phyloP scores from a whole-genome alignment of 1,140 invertebrate species.

The Hyles euphorbiae region DNA sequence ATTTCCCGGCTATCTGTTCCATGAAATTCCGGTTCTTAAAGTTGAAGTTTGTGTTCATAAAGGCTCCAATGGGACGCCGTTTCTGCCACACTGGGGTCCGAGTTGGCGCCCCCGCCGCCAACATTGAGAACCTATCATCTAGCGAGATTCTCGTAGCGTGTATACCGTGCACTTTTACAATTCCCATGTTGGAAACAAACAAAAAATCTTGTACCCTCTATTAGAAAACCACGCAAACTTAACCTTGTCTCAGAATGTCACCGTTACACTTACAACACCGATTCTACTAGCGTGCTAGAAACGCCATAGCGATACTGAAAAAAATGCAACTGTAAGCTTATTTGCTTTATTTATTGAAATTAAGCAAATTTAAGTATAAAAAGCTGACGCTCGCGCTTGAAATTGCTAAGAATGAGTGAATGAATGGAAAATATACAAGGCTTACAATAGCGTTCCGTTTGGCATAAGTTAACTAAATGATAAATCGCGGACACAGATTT shows the following conservation, averaged over 20 bases:
- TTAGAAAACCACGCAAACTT: neutral
- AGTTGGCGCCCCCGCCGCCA: slow-evolving; percentile 30
- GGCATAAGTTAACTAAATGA: neutral
- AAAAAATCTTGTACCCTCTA: neutral
- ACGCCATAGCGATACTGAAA: too few relatives aligned
- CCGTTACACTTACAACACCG: neutral
- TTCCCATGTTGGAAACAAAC: slow-evolving; percentile 38
- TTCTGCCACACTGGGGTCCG: slow-evolving; percentile 16
- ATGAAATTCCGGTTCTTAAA: slow-evolving; percentile 32
- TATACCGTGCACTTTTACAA: slow-evolving; percentile 54
- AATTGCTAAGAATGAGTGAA: slow-evolving; percentile 2
- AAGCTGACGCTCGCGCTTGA: slow-evolving; percentile 2
- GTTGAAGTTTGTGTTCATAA: slow-evolving; percentile 27
- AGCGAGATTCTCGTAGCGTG: slow-evolving; percentile 47
- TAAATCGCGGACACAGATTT: too few relatives aligned
- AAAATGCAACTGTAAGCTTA: too few relatives aligned
- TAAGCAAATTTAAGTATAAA: neutral
- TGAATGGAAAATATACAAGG: neutral
- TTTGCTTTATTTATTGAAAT: too few relatives aligned
- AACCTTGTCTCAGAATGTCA: neutral
- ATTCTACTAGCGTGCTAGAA: too few relatives aligned
- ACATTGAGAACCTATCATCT: slow-evolving; percentile 50
- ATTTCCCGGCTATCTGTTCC: slow-evolving; percentile 38
- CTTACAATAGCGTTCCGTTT: neutral
- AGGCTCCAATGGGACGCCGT: slow-evolving; percentile 6